These are phyloP conservation scores for Myrmecophaga tridactyla DNA, from an alignment of 2,113 vertebrate species.

Conservation along the genomic window DNA sequence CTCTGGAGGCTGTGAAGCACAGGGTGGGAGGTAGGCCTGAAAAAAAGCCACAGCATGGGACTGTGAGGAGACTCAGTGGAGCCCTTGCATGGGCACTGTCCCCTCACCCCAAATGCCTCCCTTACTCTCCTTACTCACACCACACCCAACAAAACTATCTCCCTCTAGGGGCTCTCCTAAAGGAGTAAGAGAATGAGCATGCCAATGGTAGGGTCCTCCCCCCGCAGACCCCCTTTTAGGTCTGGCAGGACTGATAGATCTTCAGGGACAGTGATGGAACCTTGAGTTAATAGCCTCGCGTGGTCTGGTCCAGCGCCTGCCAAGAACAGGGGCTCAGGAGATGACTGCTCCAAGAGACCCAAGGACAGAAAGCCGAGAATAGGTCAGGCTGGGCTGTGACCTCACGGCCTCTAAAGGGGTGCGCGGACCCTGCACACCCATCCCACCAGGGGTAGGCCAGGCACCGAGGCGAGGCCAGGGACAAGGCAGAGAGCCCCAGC, in stretches of 20 bases:
- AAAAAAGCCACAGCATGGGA: neutral
- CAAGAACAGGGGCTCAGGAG: neutral
- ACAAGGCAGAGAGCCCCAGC: rapidly evolving
- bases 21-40: no score
- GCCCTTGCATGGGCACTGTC: neutral
- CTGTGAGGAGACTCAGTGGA: rapidly evolving
- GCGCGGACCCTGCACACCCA: neutral
- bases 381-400: neutral
- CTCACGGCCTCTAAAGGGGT: rapidly evolving
- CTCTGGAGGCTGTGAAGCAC: neutral
- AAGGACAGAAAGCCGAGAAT: neutral
- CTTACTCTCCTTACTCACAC: rapidly evolving
- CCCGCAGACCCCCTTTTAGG: neutral
- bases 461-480: neutral
- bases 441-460: neutral
- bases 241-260: neutral
- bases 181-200: rapidly evolving
- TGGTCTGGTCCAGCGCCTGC: neutral
- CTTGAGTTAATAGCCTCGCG: neutral
- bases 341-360: rapidly evolving
- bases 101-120: neutral
- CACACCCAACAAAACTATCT: neutral
- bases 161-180: neutral
- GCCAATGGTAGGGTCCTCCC: rapidly evolving
- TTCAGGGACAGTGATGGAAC: rapidly evolving